Evolutionary conservation across 2,888 invertebrate species (phyloP).

Genomic region (Penaeus monodon): DNA sequence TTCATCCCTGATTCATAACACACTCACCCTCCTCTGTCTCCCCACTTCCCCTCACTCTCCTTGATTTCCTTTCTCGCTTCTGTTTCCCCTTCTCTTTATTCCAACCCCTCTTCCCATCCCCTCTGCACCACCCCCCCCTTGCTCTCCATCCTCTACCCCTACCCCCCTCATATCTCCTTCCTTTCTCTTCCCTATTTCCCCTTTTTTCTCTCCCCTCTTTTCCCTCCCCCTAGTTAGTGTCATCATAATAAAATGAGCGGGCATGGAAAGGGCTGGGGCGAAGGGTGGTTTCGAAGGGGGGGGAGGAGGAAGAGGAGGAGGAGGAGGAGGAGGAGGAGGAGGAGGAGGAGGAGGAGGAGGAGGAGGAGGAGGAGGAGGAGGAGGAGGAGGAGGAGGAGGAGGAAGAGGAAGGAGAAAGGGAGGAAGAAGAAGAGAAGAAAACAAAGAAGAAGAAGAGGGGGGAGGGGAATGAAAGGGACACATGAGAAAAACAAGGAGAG

Average conservation of each 20-base stretch:
- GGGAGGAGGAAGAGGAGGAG: neutral
- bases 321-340: neutral
- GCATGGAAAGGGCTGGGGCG: neutral
- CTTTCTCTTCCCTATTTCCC: too few species aligned
- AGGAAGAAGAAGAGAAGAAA: neutral
- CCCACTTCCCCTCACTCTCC: neutral
- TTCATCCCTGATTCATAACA: too few species aligned
- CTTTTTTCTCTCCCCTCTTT: constrained; percentile 1
- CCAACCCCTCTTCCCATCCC: neutral
- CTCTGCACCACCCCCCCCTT: neutral
- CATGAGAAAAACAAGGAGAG: too few species aligned
- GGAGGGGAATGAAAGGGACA: too few species aligned
- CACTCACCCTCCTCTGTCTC: neutral
- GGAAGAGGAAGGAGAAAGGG: neutral
- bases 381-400: neutral
- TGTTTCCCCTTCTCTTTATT: neutral
- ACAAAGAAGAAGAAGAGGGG: too few species aligned
- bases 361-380: neutral
- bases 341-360: neutral
- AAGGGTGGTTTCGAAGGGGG: neutral
- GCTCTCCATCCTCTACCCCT: too few species aligned
- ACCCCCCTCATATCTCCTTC: too few species aligned
- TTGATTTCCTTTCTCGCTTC: neutral
- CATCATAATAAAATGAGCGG: neutral
- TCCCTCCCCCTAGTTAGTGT: neutral